These are phyloP conservation scores for Dicrurus megarhynchus DNA, from an alignment of 2,113 vertebrate species.

Conservation along the genomic window DNA sequence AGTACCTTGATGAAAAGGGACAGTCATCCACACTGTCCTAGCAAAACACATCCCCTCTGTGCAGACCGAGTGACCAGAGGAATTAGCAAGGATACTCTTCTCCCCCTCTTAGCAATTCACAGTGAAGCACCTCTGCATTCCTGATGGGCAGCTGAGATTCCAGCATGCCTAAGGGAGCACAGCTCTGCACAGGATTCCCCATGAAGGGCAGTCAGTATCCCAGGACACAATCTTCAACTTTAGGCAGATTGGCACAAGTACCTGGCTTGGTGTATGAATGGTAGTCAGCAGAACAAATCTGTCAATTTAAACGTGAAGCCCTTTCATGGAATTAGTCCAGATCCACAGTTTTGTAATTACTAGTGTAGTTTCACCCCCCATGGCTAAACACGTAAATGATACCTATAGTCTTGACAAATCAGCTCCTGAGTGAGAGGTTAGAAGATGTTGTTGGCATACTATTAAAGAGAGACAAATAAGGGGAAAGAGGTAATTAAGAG, in stretches of 20 bases:
- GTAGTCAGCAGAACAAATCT: neutral
- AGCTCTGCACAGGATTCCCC: neutral
- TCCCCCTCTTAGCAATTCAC: neutral
- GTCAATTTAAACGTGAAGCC: neutral
- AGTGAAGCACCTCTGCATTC: neutral
- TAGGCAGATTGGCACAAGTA: neutral
- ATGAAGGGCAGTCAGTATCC: neutral
- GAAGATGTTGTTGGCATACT: slow-evolving; percentile 59
- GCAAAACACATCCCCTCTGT: neutral
- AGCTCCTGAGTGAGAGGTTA: slow-evolving; percentile 13
- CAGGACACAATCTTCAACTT: neutral
- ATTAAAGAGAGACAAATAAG: slow-evolving; percentile 69
- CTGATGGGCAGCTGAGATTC: neutral
- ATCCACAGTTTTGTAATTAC: neutral
- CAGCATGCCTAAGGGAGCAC: neutral
- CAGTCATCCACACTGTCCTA: neutral
- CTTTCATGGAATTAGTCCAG: neutral
- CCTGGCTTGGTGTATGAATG: neutral
- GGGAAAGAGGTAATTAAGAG: slow-evolving; percentile 60
- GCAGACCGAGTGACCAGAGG: neutral
- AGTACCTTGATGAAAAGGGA: neutral
- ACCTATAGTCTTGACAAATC: slow-evolving; percentile 33
- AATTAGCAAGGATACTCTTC: neutral
- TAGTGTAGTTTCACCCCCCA: neutral
- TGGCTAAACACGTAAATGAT: neutral